Evolutionary conservation across 2,888 invertebrate genomes (phyloP).

Genomic region (Drosophila anceps): DNA sequence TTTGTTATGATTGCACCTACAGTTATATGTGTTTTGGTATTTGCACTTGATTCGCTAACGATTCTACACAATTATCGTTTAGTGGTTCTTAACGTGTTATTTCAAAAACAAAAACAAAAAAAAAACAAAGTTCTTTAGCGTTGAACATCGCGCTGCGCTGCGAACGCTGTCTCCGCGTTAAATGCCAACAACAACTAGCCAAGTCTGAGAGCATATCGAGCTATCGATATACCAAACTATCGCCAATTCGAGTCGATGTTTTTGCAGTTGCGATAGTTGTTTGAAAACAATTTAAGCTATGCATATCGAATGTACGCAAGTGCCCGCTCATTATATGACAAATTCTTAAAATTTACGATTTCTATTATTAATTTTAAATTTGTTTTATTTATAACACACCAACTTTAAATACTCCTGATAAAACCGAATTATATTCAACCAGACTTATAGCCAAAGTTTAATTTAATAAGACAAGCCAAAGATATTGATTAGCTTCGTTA

Average conservation of each 20-base stretch:
- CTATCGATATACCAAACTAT: conserved; percentile 15
- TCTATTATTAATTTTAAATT: no score
- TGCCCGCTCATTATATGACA: background rate
- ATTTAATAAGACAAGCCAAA: background rate
- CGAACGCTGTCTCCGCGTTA: conserved; percentile 55
- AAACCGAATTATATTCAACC: background rate
- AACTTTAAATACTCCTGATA: no score
- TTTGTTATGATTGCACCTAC: conserved; percentile 35
- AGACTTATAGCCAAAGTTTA: background rate
- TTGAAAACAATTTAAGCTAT: background rate
- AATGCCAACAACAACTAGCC: conserved; percentile 56
- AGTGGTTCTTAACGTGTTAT: conserved; percentile 53
- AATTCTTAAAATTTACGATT: background rate
- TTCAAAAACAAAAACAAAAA: conserved; percentile 58
- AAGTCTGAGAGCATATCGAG: background rate
- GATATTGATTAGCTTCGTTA: background rate
- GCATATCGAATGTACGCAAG: background rate
- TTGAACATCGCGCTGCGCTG: conserved; percentile 52
- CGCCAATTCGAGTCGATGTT: conserved; percentile 9
- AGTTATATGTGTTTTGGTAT: conserved; percentile 31
- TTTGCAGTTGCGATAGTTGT: background rate
- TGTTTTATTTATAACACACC: no score
- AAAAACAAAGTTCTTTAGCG: conserved; percentile 44
- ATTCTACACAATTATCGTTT: conserved; percentile 41
- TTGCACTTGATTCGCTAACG: conserved; percentile 45